Base-by-base conservation (phyloP, 2,888 invertebrate genomes). In the Drosophila villosipedis region DNA sequence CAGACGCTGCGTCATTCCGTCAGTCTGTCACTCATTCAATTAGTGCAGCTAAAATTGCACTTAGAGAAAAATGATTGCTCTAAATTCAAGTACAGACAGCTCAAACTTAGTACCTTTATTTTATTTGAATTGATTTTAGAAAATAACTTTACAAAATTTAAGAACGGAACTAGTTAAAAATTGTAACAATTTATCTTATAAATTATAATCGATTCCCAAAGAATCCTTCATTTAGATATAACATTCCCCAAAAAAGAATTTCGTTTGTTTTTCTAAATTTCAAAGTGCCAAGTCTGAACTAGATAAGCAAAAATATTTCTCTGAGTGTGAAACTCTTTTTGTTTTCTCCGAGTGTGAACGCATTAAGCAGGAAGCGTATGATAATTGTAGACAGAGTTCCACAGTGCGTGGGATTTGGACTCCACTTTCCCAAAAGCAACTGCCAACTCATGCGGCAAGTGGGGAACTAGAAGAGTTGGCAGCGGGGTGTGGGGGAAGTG, bases 391-490 rank as follows among this genome's bases (percentile, higher is more conserved):
- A 72, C 73, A 65, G 37, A 69, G 80, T 53, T 68, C 37, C 67
- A 59, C 54, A 73, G 77, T 85, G 85, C 85, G 85, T 85, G 85
- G 85, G 85, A 87, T 76, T 76, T 65, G 61, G 61, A 47, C 76
- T 73, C 73, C 82, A 80, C 83, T 86, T 84, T 73, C 84, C 86
- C 71, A 58, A 62, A 59, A 39, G 31, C 60, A 79, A 80, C 75
- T 77, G 87, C 63, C 86, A 73, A 90, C 87, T 89, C 91, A 88
- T 86, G 89, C 76, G 55, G n/a, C 19, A 43, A 35, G 47, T 47
- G 33, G n/a, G 33, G 25, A 39, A 19, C 1, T n/a, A 22, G 1
- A 25, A 19, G 43, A 22, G 3, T 10, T 10, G 28, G 22, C 5
- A 4, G n/a, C 1, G 43, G 7, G 25, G 12, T 2, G 12, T 5